Conservation (phyloP, 1,140 invertebrate genomes). For the Aradophagus sp. region DNA sequence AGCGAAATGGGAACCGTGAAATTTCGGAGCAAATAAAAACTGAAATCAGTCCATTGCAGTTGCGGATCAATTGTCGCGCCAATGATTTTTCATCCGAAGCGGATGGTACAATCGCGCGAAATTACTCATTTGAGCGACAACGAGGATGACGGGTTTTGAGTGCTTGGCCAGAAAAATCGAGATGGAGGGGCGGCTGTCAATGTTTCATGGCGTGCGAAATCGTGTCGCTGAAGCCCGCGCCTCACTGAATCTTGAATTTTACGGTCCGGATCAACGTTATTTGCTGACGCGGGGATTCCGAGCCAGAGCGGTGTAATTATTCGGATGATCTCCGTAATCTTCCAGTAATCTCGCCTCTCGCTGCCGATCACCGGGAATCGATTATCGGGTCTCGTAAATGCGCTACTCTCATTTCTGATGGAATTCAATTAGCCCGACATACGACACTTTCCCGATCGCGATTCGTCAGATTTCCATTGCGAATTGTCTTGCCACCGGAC, state of each 20-base stretch:
- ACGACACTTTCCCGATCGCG: constrained; percentile 32
- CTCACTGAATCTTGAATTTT: constrained; percentile 51
- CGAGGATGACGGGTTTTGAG: constrained; percentile 15
- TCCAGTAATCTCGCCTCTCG: constrained; percentile 56
- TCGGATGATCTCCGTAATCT: constrained; percentile 70
- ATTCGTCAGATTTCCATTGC: constrained; percentile 41
- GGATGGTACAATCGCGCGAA: neutral
- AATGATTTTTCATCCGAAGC: no score
- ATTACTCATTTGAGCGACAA: constrained; percentile 15
- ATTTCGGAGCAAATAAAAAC: no score
- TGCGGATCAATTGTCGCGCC: no score
- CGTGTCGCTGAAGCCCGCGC: constrained; percentile 30
- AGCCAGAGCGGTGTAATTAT: constrained; percentile 66
- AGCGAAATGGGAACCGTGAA: no score
- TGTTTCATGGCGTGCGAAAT: constrained; percentile 45
- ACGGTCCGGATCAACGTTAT: constrained; percentile 47
- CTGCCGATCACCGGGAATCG: constrained; percentile 58
- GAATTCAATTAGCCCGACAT: constrained; percentile 61
- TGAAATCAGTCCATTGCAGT: no score
- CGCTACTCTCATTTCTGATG: constrained; percentile 53
- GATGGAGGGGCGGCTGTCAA: constrained; percentile 41
- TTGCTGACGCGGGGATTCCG: constrained; percentile 52
- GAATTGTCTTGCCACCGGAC: constrained; percentile 29
- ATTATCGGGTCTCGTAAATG: constrained; percentile 56
- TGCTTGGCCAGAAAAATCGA: constrained; percentile 28